Conservation (phyloP, 1,140 invertebrate species). For the Pachypeltis micranthus region DNA sequence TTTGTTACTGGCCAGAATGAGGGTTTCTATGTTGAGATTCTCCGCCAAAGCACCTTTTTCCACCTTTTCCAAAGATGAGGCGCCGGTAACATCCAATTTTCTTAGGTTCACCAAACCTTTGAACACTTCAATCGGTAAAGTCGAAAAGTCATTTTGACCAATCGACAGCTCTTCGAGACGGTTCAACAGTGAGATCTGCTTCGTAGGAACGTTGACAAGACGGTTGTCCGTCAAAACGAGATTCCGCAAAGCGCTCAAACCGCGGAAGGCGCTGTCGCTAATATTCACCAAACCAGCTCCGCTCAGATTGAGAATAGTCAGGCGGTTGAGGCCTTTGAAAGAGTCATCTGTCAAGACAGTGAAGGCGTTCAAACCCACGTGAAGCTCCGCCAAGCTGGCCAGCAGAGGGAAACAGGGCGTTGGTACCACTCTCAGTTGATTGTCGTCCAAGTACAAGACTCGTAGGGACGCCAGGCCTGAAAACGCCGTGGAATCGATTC, state of each 20-base stretch:
- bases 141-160: constrained; percentile 67
- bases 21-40: constrained; percentile 66
- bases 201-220: constrained; percentile 58
- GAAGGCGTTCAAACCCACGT: constrained; percentile 72
- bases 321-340: constrained; percentile 57
- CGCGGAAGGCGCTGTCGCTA: constrained; percentile 58
- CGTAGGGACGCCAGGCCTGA: constrained; percentile 58
- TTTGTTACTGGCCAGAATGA: constrained; percentile 65
- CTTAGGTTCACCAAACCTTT: constrained; percentile 61
- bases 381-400: constrained; percentile 64
- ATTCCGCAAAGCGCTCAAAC: constrained; percentile 55
- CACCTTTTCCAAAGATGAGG: constrained; percentile 52
- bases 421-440: constrained; percentile 62
- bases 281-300: constrained; percentile 66
- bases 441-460: constrained; percentile 73
- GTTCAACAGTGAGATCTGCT: constrained; percentile 52
- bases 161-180: constrained; percentile 66
- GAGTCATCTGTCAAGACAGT: constrained; percentile 55
- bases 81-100: constrained; percentile 61
- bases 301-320: constrained; percentile 64
- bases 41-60: constrained; percentile 62
- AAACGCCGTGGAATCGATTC: constrained; percentile 66
- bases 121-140: constrained; percentile 56
- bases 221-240: constrained; percentile 69
- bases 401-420: constrained; percentile 55